Conservation (phyloP, 2,888 invertebrate genomes). For the Craniophora ligustri region DNA sequence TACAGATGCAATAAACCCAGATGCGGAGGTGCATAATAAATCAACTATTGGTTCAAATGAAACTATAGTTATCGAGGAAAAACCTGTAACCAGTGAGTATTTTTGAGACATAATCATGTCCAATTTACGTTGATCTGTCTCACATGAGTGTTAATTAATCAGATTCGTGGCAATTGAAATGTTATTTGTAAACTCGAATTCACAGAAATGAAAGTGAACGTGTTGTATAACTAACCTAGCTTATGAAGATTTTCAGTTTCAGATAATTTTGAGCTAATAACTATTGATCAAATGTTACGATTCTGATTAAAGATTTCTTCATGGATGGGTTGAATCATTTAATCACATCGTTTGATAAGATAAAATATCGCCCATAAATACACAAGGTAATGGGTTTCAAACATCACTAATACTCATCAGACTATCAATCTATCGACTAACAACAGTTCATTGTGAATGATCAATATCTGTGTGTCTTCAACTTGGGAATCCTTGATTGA, state of each 20-base stretch:
- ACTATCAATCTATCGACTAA: slow-evolving; percentile 75
- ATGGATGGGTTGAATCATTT: slow-evolving; percentile 74
- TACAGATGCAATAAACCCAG: slow-evolving; percentile 84
- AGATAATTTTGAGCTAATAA: slow-evolving; percentile 35
- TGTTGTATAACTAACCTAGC: slow-evolving; percentile 52
- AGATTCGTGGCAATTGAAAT: slow-evolving; percentile 72
- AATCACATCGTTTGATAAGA: slow-evolving; percentile 76
- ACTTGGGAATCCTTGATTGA: slow-evolving; percentile 86
- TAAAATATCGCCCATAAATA: slow-evolving; percentile 68
- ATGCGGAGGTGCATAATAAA: slow-evolving; percentile 82
- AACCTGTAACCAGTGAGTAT: slow-evolving; percentile 85
- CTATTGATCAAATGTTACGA: slow-evolving; percentile 58
- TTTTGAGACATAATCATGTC: slow-evolving; percentile 66
- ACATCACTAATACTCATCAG: slow-evolving; percentile 70
- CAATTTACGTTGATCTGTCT: slow-evolving; percentile 67
- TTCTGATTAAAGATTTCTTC: slow-evolving; percentile 67
- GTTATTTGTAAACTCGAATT: slow-evolving; percentile 48
- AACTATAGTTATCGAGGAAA: slow-evolving; percentile 79
- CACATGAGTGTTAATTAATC: slow-evolving; percentile 60
- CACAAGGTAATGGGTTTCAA: slow-evolving; percentile 66
- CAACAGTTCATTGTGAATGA: slow-evolving; percentile 73
- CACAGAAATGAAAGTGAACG: slow-evolving; percentile 69
- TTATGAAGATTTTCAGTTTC: slow-evolving; percentile 32
- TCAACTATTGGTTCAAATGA: slow-evolving; percentile 77
- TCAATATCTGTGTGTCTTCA: slow-evolving; percentile 88